These are phyloP conservation scores for Myodes glareolus DNA, from an alignment of 2,113 vertebrate species.

Conservation along the genomic window DNA sequence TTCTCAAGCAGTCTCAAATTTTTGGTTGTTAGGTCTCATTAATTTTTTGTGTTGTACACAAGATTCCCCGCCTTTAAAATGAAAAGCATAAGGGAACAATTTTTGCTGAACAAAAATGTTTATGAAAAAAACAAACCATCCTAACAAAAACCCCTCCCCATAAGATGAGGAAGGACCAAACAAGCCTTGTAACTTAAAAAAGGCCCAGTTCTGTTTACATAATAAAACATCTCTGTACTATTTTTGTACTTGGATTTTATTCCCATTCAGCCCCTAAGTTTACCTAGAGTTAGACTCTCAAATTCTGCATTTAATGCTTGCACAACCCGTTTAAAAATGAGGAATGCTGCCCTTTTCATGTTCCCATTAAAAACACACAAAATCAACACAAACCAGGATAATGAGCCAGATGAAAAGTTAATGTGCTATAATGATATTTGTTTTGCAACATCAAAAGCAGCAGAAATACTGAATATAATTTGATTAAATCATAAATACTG, in stretches of 20 bases:
- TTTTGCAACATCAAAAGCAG: conserved; percentile 69
- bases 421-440: conserved; percentile 65
- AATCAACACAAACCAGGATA: neutral
- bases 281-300: conserved; percentile 39
- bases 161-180: neutral
- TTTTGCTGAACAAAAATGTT: conserved; percentile 34
- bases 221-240: conserved; percentile 59
- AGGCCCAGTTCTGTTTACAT: conserved; percentile 25
- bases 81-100: neutral
- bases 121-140: neutral
- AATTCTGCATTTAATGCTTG: conserved; percentile 57
- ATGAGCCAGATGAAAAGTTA: conserved; percentile 79
- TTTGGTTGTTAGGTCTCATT: conserved; percentile 13
- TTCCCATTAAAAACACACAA: conserved; percentile 37
- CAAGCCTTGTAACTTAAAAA: neutral
- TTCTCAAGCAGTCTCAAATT: neutral
- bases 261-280: conserved; percentile 30
- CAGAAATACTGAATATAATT: conserved; percentile 69
- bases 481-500: conserved; percentile 70
- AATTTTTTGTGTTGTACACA: conserved; percentile 27
- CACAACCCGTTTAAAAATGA: conserved; percentile 48
- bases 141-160: neutral
- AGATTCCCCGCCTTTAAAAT: neutral
- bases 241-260: conserved; percentile 52
- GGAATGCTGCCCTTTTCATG: conserved; percentile 22